Percentiles rank a stretch among this genome's conserved stretches.
Evolutionary conservation across 92 coral and sea anemone genomes (phyloP).

Genomic region (Actinostola sp.): DNA sequence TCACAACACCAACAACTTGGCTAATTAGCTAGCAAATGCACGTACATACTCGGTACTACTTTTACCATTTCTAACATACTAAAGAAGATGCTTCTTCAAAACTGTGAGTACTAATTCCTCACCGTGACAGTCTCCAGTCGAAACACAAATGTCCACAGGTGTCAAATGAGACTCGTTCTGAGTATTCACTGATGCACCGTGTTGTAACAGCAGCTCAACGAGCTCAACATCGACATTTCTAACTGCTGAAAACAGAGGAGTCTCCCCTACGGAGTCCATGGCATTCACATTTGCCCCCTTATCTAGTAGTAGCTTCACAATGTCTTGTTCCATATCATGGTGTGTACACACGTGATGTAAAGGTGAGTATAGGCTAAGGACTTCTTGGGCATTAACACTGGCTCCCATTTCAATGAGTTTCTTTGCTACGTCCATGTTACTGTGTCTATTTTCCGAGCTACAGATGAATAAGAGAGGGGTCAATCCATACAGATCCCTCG

Average conservation of each 20-base stretch:
- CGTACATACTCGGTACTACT: too few relatives aligned
- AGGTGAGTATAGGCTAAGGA: constrained; percentile 36
- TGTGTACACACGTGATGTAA: constrained; percentile 30
- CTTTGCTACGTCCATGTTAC: constrained; percentile 31
- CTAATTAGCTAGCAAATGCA: too few relatives aligned
- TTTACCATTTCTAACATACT: too few relatives aligned
- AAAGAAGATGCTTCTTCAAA: constrained; percentile 1
- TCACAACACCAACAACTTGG: too few relatives aligned
- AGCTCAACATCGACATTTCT: constrained; percentile 25
- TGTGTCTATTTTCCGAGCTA: constrained; percentile 31
- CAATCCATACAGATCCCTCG: constrained; percentile 41
- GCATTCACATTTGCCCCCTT: constrained; percentile 39
- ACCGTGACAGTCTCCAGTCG: neutral
- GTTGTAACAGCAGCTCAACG: constrained; percentile 14
- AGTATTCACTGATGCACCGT: constrained; percentile 32
- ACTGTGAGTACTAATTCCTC: constrained; percentile 12
- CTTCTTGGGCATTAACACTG: constrained; percentile 31
- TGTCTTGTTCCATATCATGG: constrained; percentile 17
- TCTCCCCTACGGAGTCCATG: constrained; percentile 39
- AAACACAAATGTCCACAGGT: constrained; percentile 15
- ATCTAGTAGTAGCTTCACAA: constrained; percentile 27
- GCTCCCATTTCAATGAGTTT: constrained; percentile 39
- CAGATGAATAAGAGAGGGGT: constrained; percentile 32
- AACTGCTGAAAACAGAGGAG: constrained; percentile 39
- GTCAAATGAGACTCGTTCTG: constrained; percentile 24